Evolutionary conservation across 2,113 vertebrate genomes (phyloP).

Genomic region (Eurystomus gularis): DNA sequence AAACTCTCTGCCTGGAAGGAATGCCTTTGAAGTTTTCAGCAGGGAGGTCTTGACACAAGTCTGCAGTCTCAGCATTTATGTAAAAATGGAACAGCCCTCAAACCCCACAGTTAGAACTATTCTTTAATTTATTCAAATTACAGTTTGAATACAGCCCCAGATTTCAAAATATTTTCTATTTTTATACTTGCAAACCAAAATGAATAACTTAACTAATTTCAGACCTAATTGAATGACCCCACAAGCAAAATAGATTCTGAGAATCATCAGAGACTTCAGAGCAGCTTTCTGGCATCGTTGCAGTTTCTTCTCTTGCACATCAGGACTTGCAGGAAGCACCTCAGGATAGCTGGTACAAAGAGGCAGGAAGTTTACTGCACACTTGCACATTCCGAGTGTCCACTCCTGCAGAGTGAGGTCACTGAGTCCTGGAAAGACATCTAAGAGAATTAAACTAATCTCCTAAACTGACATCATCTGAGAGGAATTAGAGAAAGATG

Average conservation of each 20-base stretch:
- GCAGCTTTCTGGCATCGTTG: background rate
- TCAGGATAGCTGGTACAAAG: background rate
- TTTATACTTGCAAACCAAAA: conserved; percentile 4
- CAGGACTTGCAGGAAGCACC: background rate
- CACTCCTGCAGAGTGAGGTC: conserved; percentile 43
- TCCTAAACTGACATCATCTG: conserved; percentile 13
- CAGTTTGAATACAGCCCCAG: background rate
- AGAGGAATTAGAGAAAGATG: background rate
- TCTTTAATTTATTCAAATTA: background rate
- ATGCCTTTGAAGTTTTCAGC: conserved; percentile 23
- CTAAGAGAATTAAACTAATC: conserved; percentile 33
- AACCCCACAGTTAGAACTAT: background rate
- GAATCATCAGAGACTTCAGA: background rate
- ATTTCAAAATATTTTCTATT: conserved; percentile 21
- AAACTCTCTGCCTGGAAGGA: background rate
- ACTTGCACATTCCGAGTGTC: conserved; percentile 15
- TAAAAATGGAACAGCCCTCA: background rate
- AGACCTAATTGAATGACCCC: background rate
- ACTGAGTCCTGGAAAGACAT: conserved; percentile 49
- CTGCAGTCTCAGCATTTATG: background rate
- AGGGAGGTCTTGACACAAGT: conserved; percentile 14
- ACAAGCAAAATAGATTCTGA: background rate
- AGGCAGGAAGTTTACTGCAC: conserved; percentile 30
- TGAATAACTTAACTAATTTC: conserved; percentile 11
- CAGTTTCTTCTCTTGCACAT: background rate